phyloP scores from a whole-genome alignment of 2,888 invertebrate species.

The Phengaris alcon region DNA sequence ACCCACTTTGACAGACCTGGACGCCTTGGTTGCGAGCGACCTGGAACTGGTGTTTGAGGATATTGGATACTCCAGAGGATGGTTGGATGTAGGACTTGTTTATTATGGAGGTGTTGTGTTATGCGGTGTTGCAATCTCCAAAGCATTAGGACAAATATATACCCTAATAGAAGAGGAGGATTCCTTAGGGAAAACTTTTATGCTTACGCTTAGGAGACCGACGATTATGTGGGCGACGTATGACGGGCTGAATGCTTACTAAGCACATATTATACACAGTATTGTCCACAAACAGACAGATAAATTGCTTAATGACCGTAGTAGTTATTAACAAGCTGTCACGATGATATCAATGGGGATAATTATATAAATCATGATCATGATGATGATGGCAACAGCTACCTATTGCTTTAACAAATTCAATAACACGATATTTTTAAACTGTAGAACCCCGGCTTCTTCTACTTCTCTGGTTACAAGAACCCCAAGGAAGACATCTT shows the following conservation, averaged over 20 bases:
- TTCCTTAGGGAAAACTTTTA: too few relatives aligned
- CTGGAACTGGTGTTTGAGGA: slow-evolving; percentile 76
- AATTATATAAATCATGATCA: background rate
- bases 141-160: too few relatives aligned
- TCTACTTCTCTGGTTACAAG: slow-evolving; percentile 61
- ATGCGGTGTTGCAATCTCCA: too few relatives aligned
- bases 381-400: background rate
- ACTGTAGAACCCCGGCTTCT: slow-evolving; percentile 61
- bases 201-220: too few relatives aligned
- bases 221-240: too few relatives aligned
- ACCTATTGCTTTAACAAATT: background rate
- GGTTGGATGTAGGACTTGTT: slow-evolving; percentile 58
- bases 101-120: background rate
- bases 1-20: slow-evolving; percentile 64
- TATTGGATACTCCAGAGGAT: slow-evolving; percentile 69
- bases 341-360: too few relatives aligned
- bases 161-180: too few relatives aligned
- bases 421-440: slow-evolving; percentile 5
- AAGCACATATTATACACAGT: too few relatives aligned
- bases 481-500: slow-evolving; percentile 63
- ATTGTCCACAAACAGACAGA: too few relatives aligned
- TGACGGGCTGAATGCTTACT: too few relatives aligned
- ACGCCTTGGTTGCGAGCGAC: slow-evolving; percentile 71
- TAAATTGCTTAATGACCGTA: too few relatives aligned
- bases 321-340: too few relatives aligned